Base-by-base conservation (phyloP, 2,113 vertebrate genomes). In the Esox niger region DNA sequence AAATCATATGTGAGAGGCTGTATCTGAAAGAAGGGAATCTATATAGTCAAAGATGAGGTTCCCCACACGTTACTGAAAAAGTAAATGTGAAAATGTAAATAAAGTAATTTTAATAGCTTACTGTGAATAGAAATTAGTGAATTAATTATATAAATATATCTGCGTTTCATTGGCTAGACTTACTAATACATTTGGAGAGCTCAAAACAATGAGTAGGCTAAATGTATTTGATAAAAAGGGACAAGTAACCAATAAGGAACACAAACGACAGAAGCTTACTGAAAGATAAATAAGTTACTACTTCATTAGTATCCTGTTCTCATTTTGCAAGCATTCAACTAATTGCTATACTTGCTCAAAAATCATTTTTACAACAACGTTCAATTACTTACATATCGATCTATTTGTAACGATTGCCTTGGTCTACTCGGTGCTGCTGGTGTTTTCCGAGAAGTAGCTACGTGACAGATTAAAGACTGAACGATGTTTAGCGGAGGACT, bases 331-430 rank as follows among this genome's bases (percentile, higher is more conserved):
- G 27, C n/a, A 25, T 56, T 23, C 54, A 8, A 2, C 3, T 11
- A 10, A 26, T 56, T 25, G 9, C n/a, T 21, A n/a, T n/a, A n/a
- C n/a, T 54, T 54, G 6, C 49, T 23, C n/a, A 21, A 57, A 23
- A 57, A 29, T 57, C 15, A 23, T 3, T 26, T 56, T 56, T 8
- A 6, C 54, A 56, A 13, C 21, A 3, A 63, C 17, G 38, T 17
- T 3, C 35, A 38, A 13, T 38, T 15, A 43, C 38, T 17, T 43
- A n/a, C 38, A 43, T 15, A 43, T 43, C 69, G 60, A 55, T 52
- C 30, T 38, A 4, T 70, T 60, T 13, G 25, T 43, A 27, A 25
- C 69, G 61, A 35, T 43, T 70, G 6, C 29, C 64, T 27, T 30
- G 60, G 69, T 52, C 69, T 70, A 49, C 20, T 52, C n/a, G 2